Conservation (phyloP, 2,888 invertebrate genomes). For the Shargacucullia verbasci region DNA sequence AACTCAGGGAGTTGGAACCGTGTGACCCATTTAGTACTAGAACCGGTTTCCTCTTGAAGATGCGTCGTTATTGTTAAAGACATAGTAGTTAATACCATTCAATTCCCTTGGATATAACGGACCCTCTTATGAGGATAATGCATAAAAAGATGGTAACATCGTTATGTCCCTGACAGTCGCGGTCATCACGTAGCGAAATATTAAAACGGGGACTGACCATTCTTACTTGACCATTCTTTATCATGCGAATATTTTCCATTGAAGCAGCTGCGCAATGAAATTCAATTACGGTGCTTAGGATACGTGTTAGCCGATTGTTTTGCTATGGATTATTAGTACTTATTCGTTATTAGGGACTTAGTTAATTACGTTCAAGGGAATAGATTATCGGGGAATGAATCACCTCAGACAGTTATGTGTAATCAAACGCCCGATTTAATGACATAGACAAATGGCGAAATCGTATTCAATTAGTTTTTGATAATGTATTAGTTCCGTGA, state of each 20-base stretch:
- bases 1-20: constrained; percentile 84
- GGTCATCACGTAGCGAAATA: constrained; percentile 81
- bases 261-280: constrained; percentile 71
- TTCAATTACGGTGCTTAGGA: constrained; percentile 67
- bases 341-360: constrained; percentile 31
- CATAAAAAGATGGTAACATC: constrained; percentile 84
- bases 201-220: constrained; percentile 82
- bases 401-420: constrained; percentile 64
- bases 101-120: constrained; percentile 81
- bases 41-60: constrained; percentile 88
- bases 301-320: constrained; percentile 66
- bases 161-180: constrained; percentile 76
- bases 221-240: constrained; percentile 81
- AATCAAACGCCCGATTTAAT: constrained; percentile 75
- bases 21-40: constrained; percentile 87
- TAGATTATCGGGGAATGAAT: constrained; percentile 69
- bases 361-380: constrained; percentile 68
- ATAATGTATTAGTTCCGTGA: constrained; percentile 88
- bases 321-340: constrained; percentile 58
- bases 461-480: constrained; percentile 85
- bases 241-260: constrained; percentile 74
- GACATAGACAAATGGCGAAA: constrained; percentile 83
- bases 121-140: constrained; percentile 84
- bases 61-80: constrained; percentile 82
- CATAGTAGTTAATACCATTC: constrained; percentile 85